These are phyloP conservation scores for Pocillopora verrucosa DNA, from an alignment of 64 coral and sea anemone species.

Conservation along the genomic window DNA sequence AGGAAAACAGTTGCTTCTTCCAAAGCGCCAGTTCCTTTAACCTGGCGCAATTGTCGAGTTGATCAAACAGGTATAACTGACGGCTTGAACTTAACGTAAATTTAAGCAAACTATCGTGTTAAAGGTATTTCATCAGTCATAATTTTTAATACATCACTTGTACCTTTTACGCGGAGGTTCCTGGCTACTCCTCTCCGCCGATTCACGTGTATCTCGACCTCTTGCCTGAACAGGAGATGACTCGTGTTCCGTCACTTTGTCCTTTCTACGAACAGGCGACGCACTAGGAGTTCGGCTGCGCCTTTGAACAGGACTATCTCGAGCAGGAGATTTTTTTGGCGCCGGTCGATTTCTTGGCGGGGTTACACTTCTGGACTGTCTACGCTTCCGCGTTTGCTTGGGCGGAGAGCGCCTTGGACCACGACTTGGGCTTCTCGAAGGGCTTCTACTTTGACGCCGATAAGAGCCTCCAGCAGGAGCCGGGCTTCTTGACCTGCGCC, in stretches of 20 bases:
- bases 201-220: constrained; percentile 1
- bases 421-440: constrained; percentile 1
- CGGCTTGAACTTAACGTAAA: too few relatives aligned
- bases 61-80: too few relatives aligned
- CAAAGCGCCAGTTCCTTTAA: too few relatives aligned
- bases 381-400: background rate
- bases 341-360: background rate
- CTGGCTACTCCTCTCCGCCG: background rate
- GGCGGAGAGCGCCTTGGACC: background rate
- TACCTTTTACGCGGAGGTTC: constrained; percentile 8
- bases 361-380: background rate
- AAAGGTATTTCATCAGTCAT: background rate
- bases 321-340: background rate
- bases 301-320: constrained; percentile 8
- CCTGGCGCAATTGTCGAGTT: too few relatives aligned
- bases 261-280: constrained; percentile 8
- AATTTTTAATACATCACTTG: background rate
- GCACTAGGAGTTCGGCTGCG: constrained; percentile 11
- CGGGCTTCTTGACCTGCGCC: constrained; percentile 1
- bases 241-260: background rate
- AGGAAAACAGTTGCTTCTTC: too few relatives aligned
- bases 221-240: background rate
- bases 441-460: constrained; percentile 13
- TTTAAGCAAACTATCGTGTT: background rate
- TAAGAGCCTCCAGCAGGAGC: background rate